Percentiles rank a stretch among this genome's conserved stretches.
These are phyloP conservation scores for Philotrypesis tridentata DNA, from an alignment of 1,140 invertebrate species.

Conservation along the genomic window DNA sequence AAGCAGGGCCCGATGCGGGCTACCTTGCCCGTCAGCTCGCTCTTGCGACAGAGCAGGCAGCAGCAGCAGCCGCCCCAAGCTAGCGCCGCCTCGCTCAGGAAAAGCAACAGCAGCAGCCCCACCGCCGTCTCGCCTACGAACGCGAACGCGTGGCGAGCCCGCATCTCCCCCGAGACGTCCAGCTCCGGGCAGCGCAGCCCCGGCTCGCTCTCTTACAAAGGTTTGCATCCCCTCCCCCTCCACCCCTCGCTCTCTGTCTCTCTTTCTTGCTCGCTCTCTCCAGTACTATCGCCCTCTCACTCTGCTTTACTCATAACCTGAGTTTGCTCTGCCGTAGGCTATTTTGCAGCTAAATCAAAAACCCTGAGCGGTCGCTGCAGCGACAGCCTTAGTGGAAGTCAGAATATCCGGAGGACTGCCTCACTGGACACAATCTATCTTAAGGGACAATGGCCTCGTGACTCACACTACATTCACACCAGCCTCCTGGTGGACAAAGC, in stretches of 20 bases:
- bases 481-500: conserved; percentile 84
- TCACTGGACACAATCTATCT: conserved; percentile 86
- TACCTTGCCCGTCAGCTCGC: conserved; percentile 81
- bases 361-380: conserved; percentile 73
- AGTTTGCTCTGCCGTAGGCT: conserved; percentile 7
- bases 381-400: conserved; percentile 69
- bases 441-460: conserved; percentile 84
- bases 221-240: conserved; percentile 62
- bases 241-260: not conserved
- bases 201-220: conserved; percentile 82
- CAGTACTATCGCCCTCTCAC: not conserved
- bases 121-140: conserved; percentile 77
- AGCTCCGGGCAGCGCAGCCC: conserved; percentile 82
- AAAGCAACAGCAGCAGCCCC: conserved; percentile 79
- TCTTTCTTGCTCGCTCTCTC: not conserved
- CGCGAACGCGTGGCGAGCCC: conserved; percentile 76
- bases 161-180: conserved; percentile 80
- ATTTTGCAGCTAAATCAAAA: conserved; percentile 77
- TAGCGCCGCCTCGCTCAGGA: conserved; percentile 51
- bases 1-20: conserved; percentile 84
- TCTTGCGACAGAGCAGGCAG: conserved; percentile 77
- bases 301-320: not conserved
- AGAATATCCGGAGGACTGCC: conserved; percentile 83
- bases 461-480: conserved; percentile 79
- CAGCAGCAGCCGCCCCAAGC: conserved; percentile 46